Evolutionary conservation across 2,888 invertebrate genomes (phyloP), one percentile per base, ranked within the genome.

Genomic region (Melanophora roralis): DNA sequence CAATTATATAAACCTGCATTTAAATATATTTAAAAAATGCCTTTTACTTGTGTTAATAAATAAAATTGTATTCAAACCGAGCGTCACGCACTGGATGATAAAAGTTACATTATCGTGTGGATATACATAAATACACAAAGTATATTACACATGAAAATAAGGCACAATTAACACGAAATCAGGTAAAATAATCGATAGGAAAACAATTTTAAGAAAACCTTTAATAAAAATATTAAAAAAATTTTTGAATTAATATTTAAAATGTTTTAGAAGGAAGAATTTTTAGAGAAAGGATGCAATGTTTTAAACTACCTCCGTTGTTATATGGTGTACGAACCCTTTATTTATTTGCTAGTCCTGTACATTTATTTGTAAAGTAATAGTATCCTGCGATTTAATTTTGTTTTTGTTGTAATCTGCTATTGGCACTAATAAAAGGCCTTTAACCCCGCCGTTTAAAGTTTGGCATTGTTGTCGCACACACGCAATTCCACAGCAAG

Each of bases 41-140:
- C 7, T 45, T 73, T 64, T 23, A 51, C 12, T 47, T 60, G 14
- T 38, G 19, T 47, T 57, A 47, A 57, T 65, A 65, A 57, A 40
- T 73, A 47, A 32, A 57, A 73, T 64, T 45, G 40, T 32, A 14
- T 12, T 6, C 45, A 55, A 40, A 47, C n/a, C n/a, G n/a, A n/a
- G n/a, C 36, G 79, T 75, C 81, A 84, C 85, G 84, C 84, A 85
- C 84, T 84, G 82, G 81, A 78, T 84, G 71, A 78, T 72, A 64
- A 72, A 74, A 62, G 71, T 68, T 68, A 71, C 71, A 77, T 81
- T 64, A 73, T 82, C 82, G 69, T 77, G 78, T 34, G 49, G 76
- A 65, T 80, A 72, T 47, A 21, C 78, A 71, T 77, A 40, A 11
- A 11, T 3, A 23, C 6, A 27, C 27, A 27, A 5, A 27, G 6